Evolutionary conservation across 2,797 vertebrate species (phyloP).

Genomic region (Pristis pectinata): DNA sequence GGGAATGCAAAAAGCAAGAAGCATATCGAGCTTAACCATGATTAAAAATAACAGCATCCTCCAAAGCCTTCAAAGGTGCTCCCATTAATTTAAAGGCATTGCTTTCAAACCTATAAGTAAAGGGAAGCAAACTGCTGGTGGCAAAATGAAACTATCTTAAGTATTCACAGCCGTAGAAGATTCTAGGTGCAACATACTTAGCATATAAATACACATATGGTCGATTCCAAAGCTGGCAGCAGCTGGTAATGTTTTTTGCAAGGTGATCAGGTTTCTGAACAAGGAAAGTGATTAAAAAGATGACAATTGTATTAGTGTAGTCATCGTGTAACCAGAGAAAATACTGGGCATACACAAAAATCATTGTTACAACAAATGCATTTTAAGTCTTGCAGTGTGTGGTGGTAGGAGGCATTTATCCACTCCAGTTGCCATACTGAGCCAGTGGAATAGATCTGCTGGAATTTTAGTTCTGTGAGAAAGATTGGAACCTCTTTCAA

Average conservation of each 20-base stretch:
- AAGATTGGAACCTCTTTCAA: background rate
- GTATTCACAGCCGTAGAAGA: background rate
- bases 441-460: background rate
- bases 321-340: conserved; percentile 4
- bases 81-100: background rate
- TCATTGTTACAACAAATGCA: background rate
- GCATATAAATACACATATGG: background rate
- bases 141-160: background rate
- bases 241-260: conserved; percentile 8
- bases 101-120: background rate
- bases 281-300: conserved; percentile 12
- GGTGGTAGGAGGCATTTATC: background rate
- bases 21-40: background rate
- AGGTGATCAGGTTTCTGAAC: conserved; percentile 24
- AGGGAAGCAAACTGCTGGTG: background rate
- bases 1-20: background rate
- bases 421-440: background rate
- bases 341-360: background rate
- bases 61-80: background rate
- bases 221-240: background rate
- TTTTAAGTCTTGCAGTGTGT: background rate
- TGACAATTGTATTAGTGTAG: background rate
- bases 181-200: background rate
- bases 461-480: background rate
- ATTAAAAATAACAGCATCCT: background rate